Conservation (phyloP, 2,888 invertebrate genomes). For the Pegoplata infirma region DNA sequence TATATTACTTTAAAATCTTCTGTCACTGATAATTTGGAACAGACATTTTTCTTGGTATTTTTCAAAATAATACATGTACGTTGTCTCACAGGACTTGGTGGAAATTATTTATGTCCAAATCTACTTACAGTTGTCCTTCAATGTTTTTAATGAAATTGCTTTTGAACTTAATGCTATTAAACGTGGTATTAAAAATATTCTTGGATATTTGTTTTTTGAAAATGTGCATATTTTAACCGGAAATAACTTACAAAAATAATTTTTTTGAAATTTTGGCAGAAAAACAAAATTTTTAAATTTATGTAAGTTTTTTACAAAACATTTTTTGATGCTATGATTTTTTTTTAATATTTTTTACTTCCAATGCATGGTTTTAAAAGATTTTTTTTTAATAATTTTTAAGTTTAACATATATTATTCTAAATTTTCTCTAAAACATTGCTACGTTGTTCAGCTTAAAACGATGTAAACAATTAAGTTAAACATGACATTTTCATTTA, state of each 20-base stretch:
- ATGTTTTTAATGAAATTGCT: neutral
- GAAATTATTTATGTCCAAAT: neutral
- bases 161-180: neutral
- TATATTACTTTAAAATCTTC: too few relatives aligned
- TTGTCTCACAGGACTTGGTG: too few relatives aligned
- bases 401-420: neutral
- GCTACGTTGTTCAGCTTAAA: neutral
- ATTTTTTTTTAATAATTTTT: too few relatives aligned
- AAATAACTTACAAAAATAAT: neutral
- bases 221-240: neutral
- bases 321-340: neutral
- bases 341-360: neutral
- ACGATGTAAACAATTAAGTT: neutral
- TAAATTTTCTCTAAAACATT: neutral
- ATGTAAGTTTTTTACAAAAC: neutral
- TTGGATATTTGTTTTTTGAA: neutral
- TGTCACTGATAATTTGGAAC: too few relatives aligned
- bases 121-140: neutral
- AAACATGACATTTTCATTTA: neutral
- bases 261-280: neutral
- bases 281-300: neutral
- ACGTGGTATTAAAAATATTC: neutral
- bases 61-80: too few relatives aligned
- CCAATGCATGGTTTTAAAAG: slow-evolving; percentile 16
- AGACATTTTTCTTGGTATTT: too few relatives aligned